Percentiles rank a stretch among this genome's conserved stretches.
These are phyloP conservation scores for Biston betularia DNA, from an alignment of 2,888 invertebrate species.

Conservation along the genomic window DNA sequence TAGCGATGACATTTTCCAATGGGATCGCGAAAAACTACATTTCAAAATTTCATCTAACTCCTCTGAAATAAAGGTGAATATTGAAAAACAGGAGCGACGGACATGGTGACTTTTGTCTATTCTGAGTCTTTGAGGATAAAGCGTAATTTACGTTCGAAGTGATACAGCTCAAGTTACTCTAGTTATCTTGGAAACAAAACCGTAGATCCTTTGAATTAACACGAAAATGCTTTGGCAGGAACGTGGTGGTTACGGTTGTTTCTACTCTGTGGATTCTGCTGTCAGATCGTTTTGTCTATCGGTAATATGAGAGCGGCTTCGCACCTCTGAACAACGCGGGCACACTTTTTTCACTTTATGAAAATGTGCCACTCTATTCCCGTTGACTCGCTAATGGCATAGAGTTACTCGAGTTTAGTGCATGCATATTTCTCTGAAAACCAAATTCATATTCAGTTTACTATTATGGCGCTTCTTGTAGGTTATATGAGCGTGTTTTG, in stretches of 20 bases:
- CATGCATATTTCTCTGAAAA: conserved; percentile 35
- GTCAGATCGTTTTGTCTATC: conserved; percentile 59
- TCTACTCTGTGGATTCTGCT: conserved; percentile 74
- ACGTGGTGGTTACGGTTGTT: conserved; percentile 56
- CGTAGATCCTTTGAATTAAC: conserved; percentile 53
- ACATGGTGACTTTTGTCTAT: conserved; percentile 81
- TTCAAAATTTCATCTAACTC: conserved; percentile 55
- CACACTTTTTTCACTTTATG: conserved; percentile 78
- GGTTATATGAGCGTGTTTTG: too few relatives aligned
- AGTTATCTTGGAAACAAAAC: conserved; percentile 53
- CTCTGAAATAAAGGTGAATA: conserved; percentile 63
- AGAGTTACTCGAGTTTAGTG: conserved; percentile 59
- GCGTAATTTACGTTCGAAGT: conserved; percentile 65
- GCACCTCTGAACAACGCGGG: conserved; percentile 79
- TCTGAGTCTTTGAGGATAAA: conserved; percentile 80
- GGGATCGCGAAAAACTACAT: conserved; percentile 61
- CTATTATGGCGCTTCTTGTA: too few relatives aligned
- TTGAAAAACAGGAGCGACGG: conserved; percentile 53
- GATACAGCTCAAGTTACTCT: conserved; percentile 59
- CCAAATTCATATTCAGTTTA: background rate
- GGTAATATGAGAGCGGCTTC: conserved; percentile 81
- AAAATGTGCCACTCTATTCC: conserved; percentile 61
- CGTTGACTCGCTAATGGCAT: conserved; percentile 59
- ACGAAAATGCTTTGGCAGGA: conserved; percentile 50
- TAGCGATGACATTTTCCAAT: conserved; percentile 81